Evolutionary conservation across 2,888 invertebrate genomes (phyloP), one percentile per base, ranked within the genome.

Genomic region (Hoplodrina blanda): DNA sequence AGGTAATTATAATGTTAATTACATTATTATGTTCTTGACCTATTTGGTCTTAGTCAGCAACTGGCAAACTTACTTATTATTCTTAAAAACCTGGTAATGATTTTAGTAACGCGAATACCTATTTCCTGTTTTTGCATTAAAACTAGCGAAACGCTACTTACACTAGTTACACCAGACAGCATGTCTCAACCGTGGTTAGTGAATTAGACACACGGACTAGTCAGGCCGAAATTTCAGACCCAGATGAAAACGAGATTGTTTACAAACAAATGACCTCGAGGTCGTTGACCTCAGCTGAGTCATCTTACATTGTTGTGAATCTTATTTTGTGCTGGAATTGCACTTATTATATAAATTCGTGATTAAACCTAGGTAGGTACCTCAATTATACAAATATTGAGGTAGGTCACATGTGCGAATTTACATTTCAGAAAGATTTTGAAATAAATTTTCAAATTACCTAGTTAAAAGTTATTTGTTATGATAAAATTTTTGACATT

Each of bases 221-320:
- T 33, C 55, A 72, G 72, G n/a, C 54, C 62, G 71, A 82, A 79
- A 46, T 72, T 65, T 69, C 67, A 81, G 83, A 52, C 56, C n/a
- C 15, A 73, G 63, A 60, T 49, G 63, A 75, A 67, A 66, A 75
- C 37, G 64, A 68, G 44, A 79, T 72, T 85, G 80, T 82, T 79
- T 83, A 83, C 81, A 62, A 78, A 77, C 78, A 73, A 67, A 71
- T 41, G 82, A 84, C 74, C 78, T 76, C 80, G 74, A 46, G 80
- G 83, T 80, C 79, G 56, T 52, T 66, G 81, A 82, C 69, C 83
- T 67, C 62, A 41, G 46, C 56, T 82, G 82, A 82, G 49, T 84
- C 82, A 84, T 71, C 68, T 54, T 37, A 19, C 25, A 53, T 62
- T 66, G 79, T 68, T 63, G 78, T 44, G 53, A 50, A 69, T 68